These are phyloP conservation scores for Melanaphis sacchari DNA, from an alignment of 1,140 invertebrate genomes.

Conservation along the genomic window DNA sequence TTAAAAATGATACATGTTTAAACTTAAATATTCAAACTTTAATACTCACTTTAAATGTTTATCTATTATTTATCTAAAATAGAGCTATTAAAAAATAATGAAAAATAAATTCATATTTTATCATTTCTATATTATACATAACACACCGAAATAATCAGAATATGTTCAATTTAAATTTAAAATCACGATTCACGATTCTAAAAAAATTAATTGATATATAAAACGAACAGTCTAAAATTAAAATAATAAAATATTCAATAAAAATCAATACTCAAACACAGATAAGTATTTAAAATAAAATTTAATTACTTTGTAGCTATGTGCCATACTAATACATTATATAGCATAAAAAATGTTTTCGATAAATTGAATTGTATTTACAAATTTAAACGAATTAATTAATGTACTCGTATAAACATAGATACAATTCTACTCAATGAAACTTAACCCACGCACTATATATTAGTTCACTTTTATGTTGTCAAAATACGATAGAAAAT, in stretches of 20 bases:
- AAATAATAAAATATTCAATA: neutral
- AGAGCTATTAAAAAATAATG: neutral
- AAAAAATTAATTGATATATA: neutral
- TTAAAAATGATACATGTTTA: neutral
- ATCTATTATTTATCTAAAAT: neutral
- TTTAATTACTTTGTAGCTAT: neutral
- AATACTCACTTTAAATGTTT: neutral
- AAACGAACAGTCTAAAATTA: neutral
- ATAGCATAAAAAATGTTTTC: neutral
- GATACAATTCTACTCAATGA: neutral
- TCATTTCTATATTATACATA: neutral
- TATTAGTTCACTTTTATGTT: neutral
- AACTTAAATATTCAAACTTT: neutral
- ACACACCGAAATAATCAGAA: neutral
- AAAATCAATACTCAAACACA: neutral
- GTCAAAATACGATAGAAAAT: neutral
- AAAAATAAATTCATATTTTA: too few species aligned
- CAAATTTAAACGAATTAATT: neutral
- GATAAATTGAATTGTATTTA: neutral
- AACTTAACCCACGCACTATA: neutral
- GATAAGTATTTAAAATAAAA: neutral
- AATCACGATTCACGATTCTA: neutral
- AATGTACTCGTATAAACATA: too few species aligned
- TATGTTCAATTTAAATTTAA: neutral
- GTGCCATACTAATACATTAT: neutral